Evolutionary conservation across 1,140 invertebrate genomes (phyloP).

Genomic region (Drosophila kikkawai): DNA sequence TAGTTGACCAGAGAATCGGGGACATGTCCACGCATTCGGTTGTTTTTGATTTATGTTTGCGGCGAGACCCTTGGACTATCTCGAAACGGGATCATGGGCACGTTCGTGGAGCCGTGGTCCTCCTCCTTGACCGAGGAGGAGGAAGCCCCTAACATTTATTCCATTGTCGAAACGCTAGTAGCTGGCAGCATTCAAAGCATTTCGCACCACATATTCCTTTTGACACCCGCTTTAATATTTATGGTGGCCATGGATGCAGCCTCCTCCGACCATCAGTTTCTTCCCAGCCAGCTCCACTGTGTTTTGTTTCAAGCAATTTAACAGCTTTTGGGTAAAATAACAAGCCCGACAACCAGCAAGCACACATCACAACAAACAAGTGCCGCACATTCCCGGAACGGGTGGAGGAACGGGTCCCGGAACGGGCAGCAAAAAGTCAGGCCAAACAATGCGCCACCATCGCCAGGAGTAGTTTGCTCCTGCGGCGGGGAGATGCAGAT

Average conservation of each 20-base stretch:
- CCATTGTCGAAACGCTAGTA: slow-evolving; percentile 27
- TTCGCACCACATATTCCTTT: slow-evolving; percentile 62
- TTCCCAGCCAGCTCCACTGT: slow-evolving; percentile 44
- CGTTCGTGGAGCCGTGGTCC: slow-evolving; percentile 7
- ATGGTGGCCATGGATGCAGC: slow-evolving; percentile 39
- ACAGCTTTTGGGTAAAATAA: slow-evolving; percentile 83
- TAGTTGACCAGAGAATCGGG: slow-evolving; percentile 7
- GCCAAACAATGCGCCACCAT: slow-evolving; percentile 70
- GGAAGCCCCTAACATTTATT: slow-evolving; percentile 31
- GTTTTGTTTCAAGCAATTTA: slow-evolving; percentile 81
- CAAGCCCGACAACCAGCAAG: slow-evolving; percentile 60
- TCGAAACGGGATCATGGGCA: slow-evolving; percentile 31
- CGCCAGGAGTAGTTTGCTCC: slow-evolving; percentile 9
- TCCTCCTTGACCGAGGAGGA: neutral
- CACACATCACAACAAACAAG: slow-evolving; percentile 60
- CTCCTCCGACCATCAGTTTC: slow-evolving; percentile 36
- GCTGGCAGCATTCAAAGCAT: slow-evolving; percentile 50
- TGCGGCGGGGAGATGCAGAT: slow-evolving; percentile 6
- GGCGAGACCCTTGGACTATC: slow-evolving; percentile 28
- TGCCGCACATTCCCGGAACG: slow-evolving; percentile 46
- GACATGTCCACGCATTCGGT: slow-evolving; percentile 38
- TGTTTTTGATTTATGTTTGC: slow-evolving; percentile 39
- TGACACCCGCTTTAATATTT: slow-evolving; percentile 73
- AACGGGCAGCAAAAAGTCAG: slow-evolving; percentile 73
- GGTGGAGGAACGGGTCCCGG: neutral